Percentiles rank a stretch among this genome's conserved stretches.
Evolutionary conservation across 2,888 invertebrate genomes (phyloP).

Genomic region (Neuroscelio doddi): DNA sequence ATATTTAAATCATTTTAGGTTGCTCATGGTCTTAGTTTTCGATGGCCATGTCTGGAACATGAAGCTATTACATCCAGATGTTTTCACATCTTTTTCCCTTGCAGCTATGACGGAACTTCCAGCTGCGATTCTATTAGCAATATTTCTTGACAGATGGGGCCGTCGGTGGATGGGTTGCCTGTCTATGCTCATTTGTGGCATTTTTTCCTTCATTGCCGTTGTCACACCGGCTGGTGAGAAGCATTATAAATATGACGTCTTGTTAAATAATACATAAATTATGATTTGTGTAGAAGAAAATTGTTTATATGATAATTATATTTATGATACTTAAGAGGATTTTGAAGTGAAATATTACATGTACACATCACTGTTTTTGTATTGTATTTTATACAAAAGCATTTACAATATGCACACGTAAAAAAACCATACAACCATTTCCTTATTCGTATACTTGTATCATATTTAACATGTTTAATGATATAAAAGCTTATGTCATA

Average conservation of each 20-base stretch:
- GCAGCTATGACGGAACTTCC: conserved; percentile 89
- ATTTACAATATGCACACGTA: no score
- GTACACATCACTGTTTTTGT: no score
- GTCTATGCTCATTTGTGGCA: conserved; percentile 84
- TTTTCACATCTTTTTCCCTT: conserved; percentile 88
- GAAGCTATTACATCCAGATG: conserved; percentile 85
- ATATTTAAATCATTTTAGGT: conserved; percentile 73
- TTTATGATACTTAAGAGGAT: no score
- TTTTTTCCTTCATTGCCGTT: conserved; percentile 85
- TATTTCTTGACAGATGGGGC: conserved; percentile 87
- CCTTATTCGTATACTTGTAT: no score
- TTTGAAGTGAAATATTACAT: no score
- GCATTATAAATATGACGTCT: neutral
- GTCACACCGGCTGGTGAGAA: conserved; percentile 80
- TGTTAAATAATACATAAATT: neutral
- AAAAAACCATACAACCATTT: no score
- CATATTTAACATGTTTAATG: no score
- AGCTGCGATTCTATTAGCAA: conserved; percentile 85
- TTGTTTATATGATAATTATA: no score
- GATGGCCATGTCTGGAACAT: conserved; percentile 93
- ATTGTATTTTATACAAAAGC: no score
- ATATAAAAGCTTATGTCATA: no score
- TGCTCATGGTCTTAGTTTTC: conserved; percentile 89
- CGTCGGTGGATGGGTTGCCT: conserved; percentile 89
- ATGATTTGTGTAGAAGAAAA: no score